Evolutionary conservation across 92 coral and sea anemone genomes (phyloP), one percentile per base, ranked within the genome.

Genomic region (Micromussa lordhowensis): DNA sequence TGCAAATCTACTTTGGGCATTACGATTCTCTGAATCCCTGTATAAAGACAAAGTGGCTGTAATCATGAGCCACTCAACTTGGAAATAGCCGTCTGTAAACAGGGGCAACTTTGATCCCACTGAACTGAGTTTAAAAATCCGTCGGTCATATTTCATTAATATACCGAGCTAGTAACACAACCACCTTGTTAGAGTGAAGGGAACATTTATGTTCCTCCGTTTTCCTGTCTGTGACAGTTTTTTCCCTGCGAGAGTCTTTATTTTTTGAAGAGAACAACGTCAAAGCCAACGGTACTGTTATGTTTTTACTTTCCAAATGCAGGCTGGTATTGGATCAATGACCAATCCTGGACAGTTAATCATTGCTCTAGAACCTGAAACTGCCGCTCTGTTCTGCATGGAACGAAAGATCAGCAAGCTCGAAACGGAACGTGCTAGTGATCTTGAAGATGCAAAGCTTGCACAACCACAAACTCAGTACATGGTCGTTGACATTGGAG

Each of bases 301-400:
- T 18, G 0, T 5, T 24, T 26, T 77, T 79, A 19, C 3, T 8
- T 48, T n/a, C 6, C 49, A 4, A 5, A 0, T 0, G 1, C 10
- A 84, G 88, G 88, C 88, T 54, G 88, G 88, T 32, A 36, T 84
- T 28, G 88, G 80, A 1, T 31, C 80, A 11, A 12, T 18, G 32
- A 59, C 57, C 13, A 74, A 84, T 54, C 88, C 88, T 48, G 64
- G 74, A 14, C 88, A 84, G 55, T 66, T 84, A 35, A 58, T 84
- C 21, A 84, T 74, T 10, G 88, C 88, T 32, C 63, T 69, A 18
- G 88, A 84, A 14, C 88, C 88, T 58, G 88, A 84, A 53, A 77
- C 81, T 21, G 88, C 88, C 30, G 79, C 88, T 11, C 19, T 84
- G 19, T 84, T 68, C 30, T 81, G 85, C 54, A 55, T 66, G 51